Base-by-base conservation (phyloP, 1,140 invertebrate genomes). In the Anoplolepis gracilipes region DNA sequence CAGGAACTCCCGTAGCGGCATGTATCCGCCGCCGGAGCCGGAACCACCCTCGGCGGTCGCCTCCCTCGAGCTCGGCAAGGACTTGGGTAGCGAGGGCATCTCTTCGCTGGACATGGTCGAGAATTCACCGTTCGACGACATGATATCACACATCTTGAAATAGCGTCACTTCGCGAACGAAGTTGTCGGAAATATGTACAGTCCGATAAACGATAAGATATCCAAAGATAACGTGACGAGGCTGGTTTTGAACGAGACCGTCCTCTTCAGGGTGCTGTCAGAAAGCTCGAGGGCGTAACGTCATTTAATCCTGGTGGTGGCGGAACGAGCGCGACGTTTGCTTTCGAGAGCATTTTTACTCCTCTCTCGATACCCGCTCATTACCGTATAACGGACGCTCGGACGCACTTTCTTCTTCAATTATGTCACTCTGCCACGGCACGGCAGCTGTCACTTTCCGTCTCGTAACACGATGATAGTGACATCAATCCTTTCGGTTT, bases 101-200 rank as follows among this genome's bases (percentile, higher is more conserved):
- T 95, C 94, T 33, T 93, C 93, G 87, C 94, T 95, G 33, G 94
- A 95, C 90, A 95, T 93, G 19, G 94, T 95, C 84, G 94, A 95
- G 86, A 95, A 95, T 85, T 95, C 94, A 55, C 94, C 92, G 90
- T 94, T 94, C 76, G 94, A 95, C 86, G 94, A 95, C 93, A 94
- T 94, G 84, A 88, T 92, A 42, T 76, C 42, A 55, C 76, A 2
- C 59, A 10, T 79, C 11, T 22, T 42, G 13, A 1, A 13, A 19
- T 13, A 30, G 25, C 19, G 36, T 82, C 65, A 42, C 33, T 39
- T 39, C 65, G 39, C 55, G 13, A 42, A 59, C 22, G 25, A 8
- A n/a, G n/a, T 46, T 36, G 1, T 42, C 42, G 19, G 6, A 3
- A 49, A 28, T 42, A 53, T 84, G 13, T 13, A 7, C 39, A 65